Conservation (phyloP, 2,797 vertebrate species). For the Pterois miles region DNA sequence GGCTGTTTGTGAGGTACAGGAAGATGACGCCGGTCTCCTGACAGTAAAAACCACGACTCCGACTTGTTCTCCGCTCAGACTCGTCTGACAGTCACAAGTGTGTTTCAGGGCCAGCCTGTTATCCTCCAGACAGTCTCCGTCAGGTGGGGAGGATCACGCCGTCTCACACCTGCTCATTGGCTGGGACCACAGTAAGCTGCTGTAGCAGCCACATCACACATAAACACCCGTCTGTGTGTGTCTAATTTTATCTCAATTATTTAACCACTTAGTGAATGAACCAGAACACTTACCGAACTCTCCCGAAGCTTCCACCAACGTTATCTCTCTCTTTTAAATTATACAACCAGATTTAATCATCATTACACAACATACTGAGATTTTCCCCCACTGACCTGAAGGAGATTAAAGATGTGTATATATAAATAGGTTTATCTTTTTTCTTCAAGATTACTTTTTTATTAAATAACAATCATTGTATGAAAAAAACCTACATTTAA, state of each 20-base stretch:
- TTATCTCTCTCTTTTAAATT: not conserved
- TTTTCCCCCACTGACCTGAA: conserved; percentile 3
- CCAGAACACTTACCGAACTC: conserved; percentile 7
- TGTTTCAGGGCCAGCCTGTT: conserved; percentile 40
- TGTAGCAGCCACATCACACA: conserved; percentile 17
- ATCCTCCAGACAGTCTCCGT: conserved; percentile 47
- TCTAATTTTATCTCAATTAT: conserved; percentile 51
- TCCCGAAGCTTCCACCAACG: conserved; percentile 24
- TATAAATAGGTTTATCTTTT: not conserved
- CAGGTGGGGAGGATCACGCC: conserved; percentile 53
- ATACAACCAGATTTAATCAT: conserved; percentile 20
- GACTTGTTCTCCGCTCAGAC: conserved; percentile 12
- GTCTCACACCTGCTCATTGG: conserved; percentile 62
- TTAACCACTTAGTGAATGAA: conserved; percentile 12
- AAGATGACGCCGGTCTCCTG: conserved; percentile 3
- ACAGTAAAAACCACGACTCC: not conserved
- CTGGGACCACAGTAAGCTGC: conserved; percentile 56
- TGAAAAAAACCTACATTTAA: conserved; percentile 57
- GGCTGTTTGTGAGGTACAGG: not conserved
- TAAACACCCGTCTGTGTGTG: conserved; percentile 52
- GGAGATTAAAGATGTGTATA: not conserved
- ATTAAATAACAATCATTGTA: conserved; percentile 80
- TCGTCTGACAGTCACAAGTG: conserved; percentile 26
- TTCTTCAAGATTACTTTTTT: conserved; percentile 51
- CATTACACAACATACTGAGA: conserved; percentile 1